A percentile compares a stretch with the other conserved stretches of the same genome.
These are phyloP conservation scores for Prochilodus magdalenae DNA, from an alignment of 2,113 vertebrate genomes.

Conservation along the genomic window DNA sequence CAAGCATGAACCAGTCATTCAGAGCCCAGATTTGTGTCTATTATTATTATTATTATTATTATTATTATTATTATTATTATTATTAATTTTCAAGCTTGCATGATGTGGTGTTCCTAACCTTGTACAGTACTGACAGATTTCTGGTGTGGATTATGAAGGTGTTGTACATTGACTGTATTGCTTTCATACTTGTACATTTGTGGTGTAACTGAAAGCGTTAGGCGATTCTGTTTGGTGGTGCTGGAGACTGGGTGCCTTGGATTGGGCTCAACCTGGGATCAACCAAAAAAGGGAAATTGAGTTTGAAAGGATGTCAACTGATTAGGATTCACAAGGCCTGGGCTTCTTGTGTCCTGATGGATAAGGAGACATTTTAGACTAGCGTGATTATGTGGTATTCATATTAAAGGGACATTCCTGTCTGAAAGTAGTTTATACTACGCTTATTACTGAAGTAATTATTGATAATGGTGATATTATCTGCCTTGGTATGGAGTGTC, in stretches of 20 bases:
- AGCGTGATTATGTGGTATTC: neutral
- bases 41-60: neutral
- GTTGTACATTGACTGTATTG: neutral
- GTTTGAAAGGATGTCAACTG: neutral
- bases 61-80: neutral
- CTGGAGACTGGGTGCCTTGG: neutral
- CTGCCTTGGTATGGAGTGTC: too few species aligned
- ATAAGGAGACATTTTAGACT: neutral
- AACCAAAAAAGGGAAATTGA: neutral
- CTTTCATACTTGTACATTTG: neutral
- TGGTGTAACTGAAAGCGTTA: neutral
- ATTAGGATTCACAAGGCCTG: neutral
- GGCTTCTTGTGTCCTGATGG: neutral
- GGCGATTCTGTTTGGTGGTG: neutral
- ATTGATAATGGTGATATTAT: too few species aligned
- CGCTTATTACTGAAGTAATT: too few species aligned
- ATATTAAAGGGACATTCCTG: too few species aligned
- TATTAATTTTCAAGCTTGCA: neutral
- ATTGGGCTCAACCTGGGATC: neutral
- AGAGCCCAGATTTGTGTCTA: neutral
- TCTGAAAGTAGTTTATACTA: too few species aligned
- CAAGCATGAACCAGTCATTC: slow-evolving; percentile 19
- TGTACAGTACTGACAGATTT: neutral
- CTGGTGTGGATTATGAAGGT: neutral
- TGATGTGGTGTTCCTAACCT: neutral